Conservation (phyloP, 2,113 vertebrate genomes). For the Echinops telfairi region DNA sequence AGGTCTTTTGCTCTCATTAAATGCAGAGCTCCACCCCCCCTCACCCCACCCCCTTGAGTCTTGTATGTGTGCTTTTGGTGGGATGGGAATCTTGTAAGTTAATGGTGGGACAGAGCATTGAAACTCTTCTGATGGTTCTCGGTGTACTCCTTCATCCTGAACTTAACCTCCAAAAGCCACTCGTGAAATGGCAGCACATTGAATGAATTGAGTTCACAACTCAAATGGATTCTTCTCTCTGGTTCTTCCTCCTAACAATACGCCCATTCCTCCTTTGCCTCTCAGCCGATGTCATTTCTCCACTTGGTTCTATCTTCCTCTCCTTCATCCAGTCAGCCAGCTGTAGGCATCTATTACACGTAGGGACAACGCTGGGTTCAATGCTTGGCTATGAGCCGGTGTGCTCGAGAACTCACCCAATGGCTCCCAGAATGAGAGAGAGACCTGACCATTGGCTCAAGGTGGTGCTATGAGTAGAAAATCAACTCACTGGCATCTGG, state of each 20-base stretch:
- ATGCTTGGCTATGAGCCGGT: background rate
- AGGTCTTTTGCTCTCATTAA: background rate
- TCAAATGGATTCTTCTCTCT: background rate
- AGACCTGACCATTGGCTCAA: background rate
- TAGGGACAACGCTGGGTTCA: background rate
- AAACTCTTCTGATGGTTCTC: background rate
- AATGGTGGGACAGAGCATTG: background rate
- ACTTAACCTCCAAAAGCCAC: background rate
- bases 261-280: rapidly evolving
- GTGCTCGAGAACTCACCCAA: background rate
- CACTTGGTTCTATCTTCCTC: rapidly evolving
- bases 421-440: background rate
- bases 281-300: background rate
- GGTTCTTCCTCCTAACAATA: background rate
- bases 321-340: background rate
- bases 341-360: background rate
- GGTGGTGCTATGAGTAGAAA: background rate
- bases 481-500: background rate
- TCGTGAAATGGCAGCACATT: background rate
- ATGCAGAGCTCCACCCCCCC: background rate
- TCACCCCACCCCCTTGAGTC: background rate
- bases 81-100: background rate
- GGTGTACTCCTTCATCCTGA: background rate
- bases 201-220: background rate
- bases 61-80: background rate